Base-by-base conservation (phyloP, 1,140 invertebrate genomes). In the Hestina assimilis region DNA sequence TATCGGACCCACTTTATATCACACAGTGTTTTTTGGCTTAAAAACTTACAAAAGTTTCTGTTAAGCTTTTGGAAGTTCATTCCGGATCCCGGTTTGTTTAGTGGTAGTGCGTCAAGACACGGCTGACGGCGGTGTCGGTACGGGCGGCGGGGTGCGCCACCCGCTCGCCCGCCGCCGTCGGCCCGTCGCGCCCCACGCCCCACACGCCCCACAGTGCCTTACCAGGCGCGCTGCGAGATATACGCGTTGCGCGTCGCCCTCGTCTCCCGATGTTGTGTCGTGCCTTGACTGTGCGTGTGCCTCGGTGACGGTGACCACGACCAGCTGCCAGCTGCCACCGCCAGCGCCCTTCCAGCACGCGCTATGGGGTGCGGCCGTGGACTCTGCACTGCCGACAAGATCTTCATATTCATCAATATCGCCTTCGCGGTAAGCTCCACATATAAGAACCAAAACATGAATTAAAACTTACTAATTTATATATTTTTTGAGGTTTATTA, bases 341-440 rank as follows among this genome's bases (percentile, higher is more conserved):
- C 33, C n/a, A n/a, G 14, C 42, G 11, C 21, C 15, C 33, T 23
- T 38, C 47, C 23, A 42, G 38, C 29, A 7, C 40, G 35, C 59
- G 45, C 53, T 48, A 84, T 87, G 83, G 75, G 62, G 31, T 84
- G 81, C 69, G 68, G 69, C 58, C 61, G 77, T 14, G 75, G 72
- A 4, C 54, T 83, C 31, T 85, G 84, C 69, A 67, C 72, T 59
- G 73, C 79, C 4, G 77, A 87, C 56, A 87, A 79, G 50, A 62
- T 84, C 31, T 87, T 87, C 79, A 76, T 87, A 50, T 84, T 87
- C 69, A 83, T 87, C 68, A 87, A 87, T 72, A 80, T 83, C 58
- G 80, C 74, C 4, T 87, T 87, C 61, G 84, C 84, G 50, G 84
- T 87, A 63, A 81, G 83, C 60, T 50, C 2, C 29, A 28, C 3